Evolutionary conservation across 2,888 invertebrate genomes (phyloP).

Genomic region (Therioaphis trifolii): DNA sequence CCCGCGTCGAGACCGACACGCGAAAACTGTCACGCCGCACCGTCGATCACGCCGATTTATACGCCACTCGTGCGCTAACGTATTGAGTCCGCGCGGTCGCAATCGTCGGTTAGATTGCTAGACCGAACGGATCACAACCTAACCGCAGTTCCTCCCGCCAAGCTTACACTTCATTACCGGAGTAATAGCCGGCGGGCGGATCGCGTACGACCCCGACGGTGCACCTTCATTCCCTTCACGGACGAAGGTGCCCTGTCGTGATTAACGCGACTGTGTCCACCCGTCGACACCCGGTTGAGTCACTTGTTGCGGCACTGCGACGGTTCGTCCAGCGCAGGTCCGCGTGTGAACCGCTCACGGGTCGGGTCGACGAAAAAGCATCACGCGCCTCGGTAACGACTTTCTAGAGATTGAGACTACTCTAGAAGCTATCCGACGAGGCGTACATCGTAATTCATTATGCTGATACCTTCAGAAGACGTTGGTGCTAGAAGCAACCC

Average conservation of each 20-base stretch:
- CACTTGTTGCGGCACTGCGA: not conserved
- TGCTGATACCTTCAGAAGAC: no score
- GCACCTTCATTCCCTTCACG: no score
- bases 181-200: no score
- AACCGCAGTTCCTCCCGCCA: not conserved
- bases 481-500: no score
- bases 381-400: slow-evolving; percentile 5
- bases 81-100: rapidly evolving
- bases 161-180: no score
- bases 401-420: not conserved
- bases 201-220: no score
- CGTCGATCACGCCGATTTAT: not conserved
- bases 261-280: no score
- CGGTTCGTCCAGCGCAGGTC: slow-evolving; percentile 23
- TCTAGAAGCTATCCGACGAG: slow-evolving; percentile 1
- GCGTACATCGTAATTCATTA: no score
- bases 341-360: slow-evolving; percentile 25
- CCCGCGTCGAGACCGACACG: not conserved
- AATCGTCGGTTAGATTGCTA: not conserved
- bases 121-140: not conserved
- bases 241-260: not conserved
- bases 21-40: no score
- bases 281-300: slow-evolving; percentile 15
- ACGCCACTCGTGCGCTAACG: rapidly evolving
- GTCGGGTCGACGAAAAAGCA: slow-evolving; percentile 15